These are phyloP conservation scores for Ochotona princeps DNA, from an alignment of 2,113 vertebrate genomes.

Conservation along the genomic window DNA sequence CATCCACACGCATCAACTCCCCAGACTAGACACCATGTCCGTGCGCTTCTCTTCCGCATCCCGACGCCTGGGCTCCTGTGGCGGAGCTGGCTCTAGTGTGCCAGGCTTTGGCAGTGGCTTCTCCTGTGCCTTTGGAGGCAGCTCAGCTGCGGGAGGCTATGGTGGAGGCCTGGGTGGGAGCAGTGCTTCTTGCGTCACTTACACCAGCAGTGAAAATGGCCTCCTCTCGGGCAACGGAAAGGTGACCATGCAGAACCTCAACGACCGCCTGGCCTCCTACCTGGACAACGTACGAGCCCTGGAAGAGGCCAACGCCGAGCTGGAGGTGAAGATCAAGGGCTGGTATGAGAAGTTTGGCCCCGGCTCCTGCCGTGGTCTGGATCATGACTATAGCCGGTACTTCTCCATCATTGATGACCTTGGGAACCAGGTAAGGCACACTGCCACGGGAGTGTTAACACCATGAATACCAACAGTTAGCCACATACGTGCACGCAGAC, in stretches of 20 bases:
- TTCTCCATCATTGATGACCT: slow-evolving; percentile 79
- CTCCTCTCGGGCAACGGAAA: slow-evolving; percentile 83
- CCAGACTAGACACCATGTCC: slow-evolving; percentile 71
- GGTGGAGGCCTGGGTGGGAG: background rate
- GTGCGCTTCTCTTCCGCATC: slow-evolving; percentile 74
- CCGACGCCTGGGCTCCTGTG: slow-evolving; percentile 60
- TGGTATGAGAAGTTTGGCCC: slow-evolving; percentile 82
- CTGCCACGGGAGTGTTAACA: background rate
- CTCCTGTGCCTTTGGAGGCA: slow-evolving; percentile 79
- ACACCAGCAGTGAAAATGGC: background rate
- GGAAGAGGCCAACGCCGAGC: slow-evolving; percentile 75
- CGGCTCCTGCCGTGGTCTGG: slow-evolving; percentile 72
- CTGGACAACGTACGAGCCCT: slow-evolving; percentile 84
- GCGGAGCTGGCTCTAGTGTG: slow-evolving; percentile 43
- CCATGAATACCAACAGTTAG: background rate
- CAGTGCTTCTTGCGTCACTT: slow-evolving; percentile 11
- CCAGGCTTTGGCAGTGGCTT: slow-evolving; percentile 81
- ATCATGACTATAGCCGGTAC: slow-evolving; percentile 78
- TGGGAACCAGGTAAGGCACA: slow-evolving; percentile 75
- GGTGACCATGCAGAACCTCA: slow-evolving; percentile 91
- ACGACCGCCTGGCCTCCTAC: slow-evolving; percentile 89
- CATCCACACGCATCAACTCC: background rate
- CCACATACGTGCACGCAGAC: background rate
- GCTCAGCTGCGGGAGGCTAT: slow-evolving; percentile 35
- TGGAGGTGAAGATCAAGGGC: slow-evolving; percentile 83